Base-by-base conservation (phyloP, 2,888 invertebrate species). In the Spilarctia lutea region DNA sequence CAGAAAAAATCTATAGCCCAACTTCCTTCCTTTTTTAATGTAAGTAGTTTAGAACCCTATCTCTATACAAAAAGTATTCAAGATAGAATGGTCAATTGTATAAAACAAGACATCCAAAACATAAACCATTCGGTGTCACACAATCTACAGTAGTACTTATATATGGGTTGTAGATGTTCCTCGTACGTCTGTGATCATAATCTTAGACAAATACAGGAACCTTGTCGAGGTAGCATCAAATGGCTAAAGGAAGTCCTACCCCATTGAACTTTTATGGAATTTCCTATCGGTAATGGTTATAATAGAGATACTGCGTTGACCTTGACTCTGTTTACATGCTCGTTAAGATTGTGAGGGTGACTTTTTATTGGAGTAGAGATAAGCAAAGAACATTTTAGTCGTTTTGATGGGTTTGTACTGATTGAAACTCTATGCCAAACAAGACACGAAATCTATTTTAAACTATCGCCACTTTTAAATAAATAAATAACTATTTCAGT, bases 251-350 rank as follows among this genome's bases (percentile, higher is more conserved):
- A 73, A 73, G 42, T n/a, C 6, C 65, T 63, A 30, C 24, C 39
- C 39, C 35, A 65, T 73, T 69, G 69, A 69, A 52, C 39, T 60
- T 18, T 63, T 73, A 65, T 48, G 39, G 45, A 13, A 52, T 52
- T 73, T 73, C 65, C 68, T 69, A 63, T 63, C 10, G 27, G 60
- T 68, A 27, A 52, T 33, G 65, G 65, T 33, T 24, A n/a, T 11
- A 33, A 11, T 16, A 39, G 33, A 35, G 39, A 48, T 63, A 67
- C n/a, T 30, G 18, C 0, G 8, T 11, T 68, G 48, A 39, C 73
- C 73, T 73, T 73, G 73, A 52, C 69, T 48, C 56, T 73, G 73
- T 73, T 73, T 69, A 48, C 65, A 30, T 52, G 18, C 27, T 27
- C 27, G 42, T 68, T 16, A 65, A 20, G 6, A 73, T 63, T 11